Evolutionary conservation across 2,113 vertebrate genomes (phyloP).

Genomic region (Hydrolagus affinis): DNA sequence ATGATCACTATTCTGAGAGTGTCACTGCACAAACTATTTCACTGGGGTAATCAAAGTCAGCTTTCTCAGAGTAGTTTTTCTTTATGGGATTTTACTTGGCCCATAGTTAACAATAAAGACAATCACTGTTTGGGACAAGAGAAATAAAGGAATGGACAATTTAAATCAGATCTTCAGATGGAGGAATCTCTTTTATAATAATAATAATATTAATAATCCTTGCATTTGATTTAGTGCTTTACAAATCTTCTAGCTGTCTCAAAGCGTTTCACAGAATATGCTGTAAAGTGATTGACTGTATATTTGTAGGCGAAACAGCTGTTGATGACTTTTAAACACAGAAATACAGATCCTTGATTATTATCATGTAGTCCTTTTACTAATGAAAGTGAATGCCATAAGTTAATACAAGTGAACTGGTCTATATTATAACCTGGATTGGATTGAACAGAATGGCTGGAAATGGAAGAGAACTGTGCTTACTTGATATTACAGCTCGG

Average conservation of each 20-base stretch:
- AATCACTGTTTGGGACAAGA: neutral
- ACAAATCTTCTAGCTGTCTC: too few species aligned
- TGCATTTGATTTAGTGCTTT: too few species aligned
- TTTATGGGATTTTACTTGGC: conserved; percentile 16
- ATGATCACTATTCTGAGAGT: neutral
- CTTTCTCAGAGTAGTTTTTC: neutral
- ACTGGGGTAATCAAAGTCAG: neutral
- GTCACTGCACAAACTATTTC: neutral
- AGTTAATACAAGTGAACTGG: too few species aligned
- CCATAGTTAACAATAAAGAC: neutral
- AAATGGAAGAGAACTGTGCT: too few species aligned
- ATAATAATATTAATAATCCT: too few species aligned
- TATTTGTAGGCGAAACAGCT: neutral
- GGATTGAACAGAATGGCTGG: too few species aligned
- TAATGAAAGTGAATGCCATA: too few species aligned
- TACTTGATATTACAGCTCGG: too few species aligned
- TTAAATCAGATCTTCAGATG: neutral
- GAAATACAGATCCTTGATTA: neutral
- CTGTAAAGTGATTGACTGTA: too few species aligned
- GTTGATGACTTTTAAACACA: neutral
- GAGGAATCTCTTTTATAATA: neutral
- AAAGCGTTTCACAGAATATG: too few species aligned
- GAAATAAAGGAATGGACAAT: neutral
- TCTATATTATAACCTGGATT: too few species aligned
- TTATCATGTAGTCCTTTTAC: too few species aligned